Evolutionary conservation across 1,140 invertebrate genomes (phyloP), one percentile per base, ranked within the genome.

Genomic region (Formica exsecta): DNA sequence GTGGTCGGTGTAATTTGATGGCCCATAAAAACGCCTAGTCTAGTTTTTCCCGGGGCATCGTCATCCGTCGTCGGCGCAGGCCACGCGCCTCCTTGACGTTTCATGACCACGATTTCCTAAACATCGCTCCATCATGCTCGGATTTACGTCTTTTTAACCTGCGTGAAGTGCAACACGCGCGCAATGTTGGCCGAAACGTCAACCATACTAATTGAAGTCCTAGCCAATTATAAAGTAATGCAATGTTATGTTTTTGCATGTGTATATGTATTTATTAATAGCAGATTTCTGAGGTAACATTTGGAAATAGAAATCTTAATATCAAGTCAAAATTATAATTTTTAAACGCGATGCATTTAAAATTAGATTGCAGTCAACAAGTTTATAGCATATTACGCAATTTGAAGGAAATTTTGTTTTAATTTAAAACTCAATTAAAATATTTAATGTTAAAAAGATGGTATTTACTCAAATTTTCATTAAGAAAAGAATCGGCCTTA

Each of bases 1-100:
- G 93, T 95, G 94, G 94, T 94, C 93, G 93, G 90, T 93, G 94
- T 95, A 95, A 95, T 95, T 95, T 95, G 94, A 95, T 95, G 94
- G 94, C 93, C 94, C 94, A 95, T 95, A 95, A 95, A 94, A 95
- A 94, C 87, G 94, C 93, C 93, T 94, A 93, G 93, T 92, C 93
- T 93, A 95, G 95, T 95, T 95, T 95, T 95, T 94, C 94, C 92
- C 88, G 91, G 88, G 91, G 92, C 92, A 88, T 88, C 89, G 89
- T 92, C 91, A 91, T 93, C 89, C 91, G 91, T 89, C 87, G 88
- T 88, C 83, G 76, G 89, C 88, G 66, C 75, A 87, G 79, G 90
- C 84, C 92, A 92, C 92, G 92, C 88, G 92, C 77, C 92, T 85
- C 71, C 79, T 92, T 88, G 87, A 87, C 89, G 83, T 76, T 87